Evolutionary conservation across 1,140 invertebrate species (phyloP).

Genomic region (Epicauta chinensis): DNA sequence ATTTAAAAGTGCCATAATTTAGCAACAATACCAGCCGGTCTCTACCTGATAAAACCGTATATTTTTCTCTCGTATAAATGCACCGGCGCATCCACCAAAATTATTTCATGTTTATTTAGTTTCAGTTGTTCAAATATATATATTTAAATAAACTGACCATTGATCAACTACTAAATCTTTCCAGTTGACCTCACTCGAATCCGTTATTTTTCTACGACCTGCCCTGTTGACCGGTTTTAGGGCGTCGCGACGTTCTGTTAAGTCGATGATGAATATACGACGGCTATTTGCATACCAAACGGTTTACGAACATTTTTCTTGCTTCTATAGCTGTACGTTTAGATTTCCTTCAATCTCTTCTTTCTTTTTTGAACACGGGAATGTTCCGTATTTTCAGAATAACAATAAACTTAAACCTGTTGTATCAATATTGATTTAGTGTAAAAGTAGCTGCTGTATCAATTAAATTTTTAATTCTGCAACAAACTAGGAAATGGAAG

Average conservation of each 20-base stretch:
- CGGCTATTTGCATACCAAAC: constrained; percentile 23
- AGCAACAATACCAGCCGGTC: not conserved
- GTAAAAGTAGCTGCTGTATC: no score
- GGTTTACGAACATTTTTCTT: constrained; percentile 15
- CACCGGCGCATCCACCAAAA: no score
- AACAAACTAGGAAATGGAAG: no score
- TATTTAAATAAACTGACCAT: no score
- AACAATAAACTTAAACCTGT: no score
- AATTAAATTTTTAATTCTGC: not conserved
- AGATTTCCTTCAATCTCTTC: no score
- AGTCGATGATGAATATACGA: constrained; percentile 24
- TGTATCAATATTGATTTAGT: no score
- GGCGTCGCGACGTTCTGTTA: constrained; percentile 24
- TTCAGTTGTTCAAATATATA: no score
- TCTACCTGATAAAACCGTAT: no score
- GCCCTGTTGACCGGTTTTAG: constrained; percentile 12
- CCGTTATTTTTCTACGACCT: constrained; percentile 17
- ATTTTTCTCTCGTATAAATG: no score
- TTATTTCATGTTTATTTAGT: no score
- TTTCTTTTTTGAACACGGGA: not conserved
- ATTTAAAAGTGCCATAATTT: no score
- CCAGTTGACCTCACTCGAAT: constrained; percentile 11
- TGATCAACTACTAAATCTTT: not conserved
- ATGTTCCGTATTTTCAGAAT: not conserved
- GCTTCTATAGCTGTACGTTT: not conserved